Evolutionary conservation across 2,888 invertebrate species (phyloP), one percentile per base, ranked within the genome.

Genomic region (Metopia argyrocephala): DNA sequence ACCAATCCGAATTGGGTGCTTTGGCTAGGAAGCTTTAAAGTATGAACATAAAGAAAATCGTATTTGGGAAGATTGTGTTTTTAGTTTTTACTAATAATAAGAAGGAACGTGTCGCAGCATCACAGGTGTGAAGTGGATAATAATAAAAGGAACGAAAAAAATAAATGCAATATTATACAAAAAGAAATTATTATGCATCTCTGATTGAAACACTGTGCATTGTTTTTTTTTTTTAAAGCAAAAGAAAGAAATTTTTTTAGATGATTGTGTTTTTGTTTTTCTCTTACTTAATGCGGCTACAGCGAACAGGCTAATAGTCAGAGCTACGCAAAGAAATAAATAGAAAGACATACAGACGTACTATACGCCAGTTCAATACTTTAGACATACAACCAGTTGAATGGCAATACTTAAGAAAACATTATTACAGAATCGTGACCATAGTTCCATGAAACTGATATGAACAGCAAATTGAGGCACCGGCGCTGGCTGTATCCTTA

Each of bases 371-470:
- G 75, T 79, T 69, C 75, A 75, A 75, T 79, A 69, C 52, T 65
- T 70, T 38, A 59, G 38, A 69, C 52, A 18, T 71, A 66, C 79
- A 80, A 38, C 76, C 46, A 74, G 74, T 78, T 78, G 78, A 74
- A 75, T 74, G 70, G 81, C 81, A 78, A 82, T 83, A 82, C 80
- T 82, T 78, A 84, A 83, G 82, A 87, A 82, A 89, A 88, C 89
- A 86, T 88, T 90, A 89, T 90, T 90, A 89, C 89, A 86, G 86
- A 90, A 90, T 89, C 89, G 89, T 89, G 89, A 89, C 90, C 85
- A 86, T 87, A 90, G 89, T 90, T 89, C 88, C 90, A 89, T 90
- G 89, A 89, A 89, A 89, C 90, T 89, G 90, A 89, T 89, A 89
- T 89, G 86, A 84, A 78, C 80, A 85, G 84, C 81, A 84, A 85